These are phyloP conservation scores for Venustoraphidia nigricollis DNA, from an alignment of 2,888 invertebrate species.

Conservation along the genomic window DNA sequence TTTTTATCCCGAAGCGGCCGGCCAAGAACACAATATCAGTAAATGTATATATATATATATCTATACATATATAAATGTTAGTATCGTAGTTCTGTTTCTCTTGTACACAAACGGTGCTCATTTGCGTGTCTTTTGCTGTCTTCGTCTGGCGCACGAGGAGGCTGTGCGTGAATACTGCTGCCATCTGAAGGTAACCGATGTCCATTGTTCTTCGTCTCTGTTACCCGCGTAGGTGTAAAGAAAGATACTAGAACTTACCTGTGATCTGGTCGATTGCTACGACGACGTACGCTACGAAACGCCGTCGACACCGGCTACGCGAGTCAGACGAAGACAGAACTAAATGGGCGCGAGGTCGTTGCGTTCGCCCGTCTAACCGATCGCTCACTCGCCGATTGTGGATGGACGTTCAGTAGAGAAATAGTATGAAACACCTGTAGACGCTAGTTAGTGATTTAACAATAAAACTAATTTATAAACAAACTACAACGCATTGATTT, in stretches of 20 bases:
- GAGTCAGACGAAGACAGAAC: slow-evolving; percentile 5
- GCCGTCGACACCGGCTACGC: slow-evolving; percentile 11
- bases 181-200: background rate
- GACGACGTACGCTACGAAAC: background rate
- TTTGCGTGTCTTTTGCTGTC: no score
- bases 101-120: no score
- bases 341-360: background rate
- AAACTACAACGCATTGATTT: no score
- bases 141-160: no score
- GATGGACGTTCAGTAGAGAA: slow-evolving; percentile 31
- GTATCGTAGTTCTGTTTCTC: no score
- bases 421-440: slow-evolving; percentile 33
- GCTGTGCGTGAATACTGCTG: no score
- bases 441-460: slow-evolving; percentile 29
- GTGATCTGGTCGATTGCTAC: background rate
- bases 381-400: slow-evolving; percentile 16
- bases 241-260: background rate
- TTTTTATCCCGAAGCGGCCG: no score
- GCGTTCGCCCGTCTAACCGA: slow-evolving; percentile 2
- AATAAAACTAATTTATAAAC: slow-evolving; percentile 13
- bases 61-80: no score
- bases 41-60: no score
- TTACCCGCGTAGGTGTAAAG: background rate
- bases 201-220: background rate
- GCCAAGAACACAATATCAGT: no score